phyloP scores from a whole-genome alignment of 1,140 invertebrate genomes.

The Frieseomelitta varia region DNA sequence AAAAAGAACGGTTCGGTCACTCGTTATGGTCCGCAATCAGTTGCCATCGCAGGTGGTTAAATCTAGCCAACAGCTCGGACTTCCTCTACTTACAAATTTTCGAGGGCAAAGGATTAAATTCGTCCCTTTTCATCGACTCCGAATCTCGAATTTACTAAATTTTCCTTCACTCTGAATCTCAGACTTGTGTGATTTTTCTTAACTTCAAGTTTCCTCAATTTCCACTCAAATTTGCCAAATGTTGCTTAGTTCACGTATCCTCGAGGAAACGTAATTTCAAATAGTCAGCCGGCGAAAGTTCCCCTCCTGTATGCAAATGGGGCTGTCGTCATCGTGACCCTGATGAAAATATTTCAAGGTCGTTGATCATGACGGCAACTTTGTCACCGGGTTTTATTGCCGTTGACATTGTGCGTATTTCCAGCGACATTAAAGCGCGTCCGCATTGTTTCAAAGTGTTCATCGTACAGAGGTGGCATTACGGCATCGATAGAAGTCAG shows the following conservation, averaged over 20 bases:
- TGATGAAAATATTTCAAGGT: constrained; percentile 42
- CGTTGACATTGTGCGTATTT: constrained; percentile 11
- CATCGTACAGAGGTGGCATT: constrained; percentile 14
- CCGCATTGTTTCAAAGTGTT: constrained; percentile 3
- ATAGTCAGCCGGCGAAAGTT: not conserved
- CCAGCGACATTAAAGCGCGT: constrained; percentile 40
- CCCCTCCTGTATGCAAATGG: not conserved
- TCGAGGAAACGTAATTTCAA: no score
- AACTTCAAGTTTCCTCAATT: not conserved
- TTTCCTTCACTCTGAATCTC: no score
- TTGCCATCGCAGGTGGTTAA: no score
- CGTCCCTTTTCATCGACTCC: no score
- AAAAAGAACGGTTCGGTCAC: no score
- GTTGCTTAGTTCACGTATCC: no score
- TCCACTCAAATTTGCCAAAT: not conserved
- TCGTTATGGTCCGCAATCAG: no score
- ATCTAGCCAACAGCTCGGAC: no score
- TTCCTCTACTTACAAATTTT: no score
- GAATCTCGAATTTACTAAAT: no score
- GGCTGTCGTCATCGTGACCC: constrained; percentile 18
- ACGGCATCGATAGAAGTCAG: constrained; percentile 4
- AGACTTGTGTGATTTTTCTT: no score
- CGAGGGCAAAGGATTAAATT: no score
- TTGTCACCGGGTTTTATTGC: constrained; percentile 22
- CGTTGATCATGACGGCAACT: constrained; percentile 42